Evolutionary conservation across 2,113 vertebrate genomes (phyloP).

Genomic region (Callionymus lyra): DNA sequence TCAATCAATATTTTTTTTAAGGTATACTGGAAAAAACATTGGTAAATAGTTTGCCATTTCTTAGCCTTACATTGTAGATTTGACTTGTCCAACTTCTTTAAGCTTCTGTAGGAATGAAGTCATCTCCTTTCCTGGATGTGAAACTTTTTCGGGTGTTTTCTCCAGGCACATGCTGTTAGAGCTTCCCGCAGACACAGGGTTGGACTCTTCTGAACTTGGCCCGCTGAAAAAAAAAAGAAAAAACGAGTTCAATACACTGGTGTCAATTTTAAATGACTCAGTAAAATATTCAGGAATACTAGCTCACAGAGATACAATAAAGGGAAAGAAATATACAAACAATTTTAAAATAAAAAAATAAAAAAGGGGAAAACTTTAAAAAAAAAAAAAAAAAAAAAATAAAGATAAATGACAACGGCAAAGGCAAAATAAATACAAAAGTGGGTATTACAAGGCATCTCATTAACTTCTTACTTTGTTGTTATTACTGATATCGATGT

Average conservation of each 20-base stretch:
- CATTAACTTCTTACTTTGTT: too few species aligned
- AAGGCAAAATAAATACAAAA: too few species aligned
- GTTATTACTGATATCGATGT: too few species aligned
- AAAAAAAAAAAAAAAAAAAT: conserved; percentile 1
- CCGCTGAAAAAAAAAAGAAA: neutral
- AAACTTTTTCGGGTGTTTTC: neutral
- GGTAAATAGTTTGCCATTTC: too few species aligned
- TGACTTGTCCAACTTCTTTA: conserved; percentile 26
- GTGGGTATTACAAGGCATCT: too few species aligned
- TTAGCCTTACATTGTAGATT: conserved; percentile 43
- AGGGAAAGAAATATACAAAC: neutral
- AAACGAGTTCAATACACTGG: neutral
- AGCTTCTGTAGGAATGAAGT: conserved; percentile 49
- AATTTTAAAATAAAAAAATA: neutral
- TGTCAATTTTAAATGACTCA: too few species aligned
- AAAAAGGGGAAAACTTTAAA: too few species aligned
- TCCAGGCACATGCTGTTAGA: neutral
- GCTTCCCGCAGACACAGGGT: conserved; percentile 4
- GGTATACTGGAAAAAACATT: too few species aligned
- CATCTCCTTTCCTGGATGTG: conserved; percentile 8
- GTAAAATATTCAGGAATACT: too few species aligned
- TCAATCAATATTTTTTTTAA: too few species aligned
- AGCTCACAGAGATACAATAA: neutral
- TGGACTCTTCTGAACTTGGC: too few species aligned
- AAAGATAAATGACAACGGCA: too few species aligned